Base-by-base conservation (phyloP, 2,888 invertebrate genomes). In the Ramazzottius varieornatus region DNA sequence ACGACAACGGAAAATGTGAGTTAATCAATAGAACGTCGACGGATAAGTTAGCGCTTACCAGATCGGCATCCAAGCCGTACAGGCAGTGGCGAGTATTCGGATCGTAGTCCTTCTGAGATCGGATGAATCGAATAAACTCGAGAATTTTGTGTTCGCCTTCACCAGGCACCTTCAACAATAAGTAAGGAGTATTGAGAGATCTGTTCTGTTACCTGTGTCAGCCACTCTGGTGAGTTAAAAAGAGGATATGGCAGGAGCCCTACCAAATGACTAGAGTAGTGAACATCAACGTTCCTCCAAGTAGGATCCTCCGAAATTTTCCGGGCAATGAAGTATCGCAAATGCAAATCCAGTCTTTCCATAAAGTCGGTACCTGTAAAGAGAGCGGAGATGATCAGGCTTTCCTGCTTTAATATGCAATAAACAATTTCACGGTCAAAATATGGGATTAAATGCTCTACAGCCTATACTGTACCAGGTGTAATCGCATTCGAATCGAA, bases 401-500 rank as follows among this genome's bases (percentile, higher is more conserved):
- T 20, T 40, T 13, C 8, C 13, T 40, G 20, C 40, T 40, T 8
- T 20, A 40, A 20, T 40, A 40, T 40, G 20, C 40, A 8, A 8
- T 13, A 13, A 13, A 13, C 20, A 8, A 40, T 8, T 40, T 8
- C 40, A 8, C 20, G 32, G 20, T 16, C 33, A 64, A 32, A 32
- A 13, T 29, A 64, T n/a, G n/a, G 20, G n/a, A 32, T n/a, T 33
- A 32, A 4, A 32, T 64, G 4, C 32, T 33, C 20, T 4, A 33
- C 13, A 64, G 32, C 20, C 29, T 20, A 67, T 40, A 0, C 64
- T n/a, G 90, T 88, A 69, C 94, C 94, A 0, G 96, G 96, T 0
- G 96, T 96, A 69, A 96, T 96, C 75, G 94, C 94, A 77, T 96
- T 96, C 32, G 91, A 92, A 77, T 96, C 96, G 75, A 96, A 96